Conservation (phyloP, 2,113 vertebrate species). For the Aphyosemion australe region DNA sequence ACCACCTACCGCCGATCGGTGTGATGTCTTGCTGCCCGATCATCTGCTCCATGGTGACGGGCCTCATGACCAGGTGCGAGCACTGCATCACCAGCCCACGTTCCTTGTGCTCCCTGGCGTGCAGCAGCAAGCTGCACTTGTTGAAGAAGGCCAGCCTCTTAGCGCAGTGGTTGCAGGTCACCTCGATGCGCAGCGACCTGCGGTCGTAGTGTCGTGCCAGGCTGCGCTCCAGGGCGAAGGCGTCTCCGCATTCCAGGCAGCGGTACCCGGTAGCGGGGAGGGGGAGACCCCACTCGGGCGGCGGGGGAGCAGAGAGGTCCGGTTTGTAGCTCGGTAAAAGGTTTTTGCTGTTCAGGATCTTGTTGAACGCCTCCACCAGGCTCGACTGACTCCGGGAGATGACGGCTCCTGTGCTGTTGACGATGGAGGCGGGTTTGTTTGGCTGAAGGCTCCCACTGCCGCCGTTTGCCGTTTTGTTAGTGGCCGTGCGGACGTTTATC, state of each 20-base stretch:
- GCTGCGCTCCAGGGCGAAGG: conserved; percentile 94
- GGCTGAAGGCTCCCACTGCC: conserved; percentile 66
- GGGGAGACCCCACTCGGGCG: conserved; percentile 84
- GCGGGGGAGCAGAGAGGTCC: conserved; percentile 85
- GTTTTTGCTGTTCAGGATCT: conserved; percentile 96
- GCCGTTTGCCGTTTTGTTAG: conserved; percentile 82
- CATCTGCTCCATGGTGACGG: conserved; percentile 95
- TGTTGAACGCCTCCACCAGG: conserved; percentile 96
- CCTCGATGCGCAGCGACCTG: conserved; percentile 94
- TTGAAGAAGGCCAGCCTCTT: conserved; percentile 97
- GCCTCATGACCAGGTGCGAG: conserved; percentile 95
- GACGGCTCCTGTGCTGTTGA: conserved; percentile 83
- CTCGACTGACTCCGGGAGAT: conserved; percentile 94
- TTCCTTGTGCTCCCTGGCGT: conserved; percentile 96
- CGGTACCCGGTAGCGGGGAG: conserved; percentile 89
- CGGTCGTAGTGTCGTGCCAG: conserved; percentile 94
- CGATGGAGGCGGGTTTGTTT: conserved; percentile 79
- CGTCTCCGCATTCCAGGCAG: conserved; percentile 94
- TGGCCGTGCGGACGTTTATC: conserved; percentile 65
- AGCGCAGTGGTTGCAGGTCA: conserved; percentile 96
- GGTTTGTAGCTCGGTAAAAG: conserved; percentile 92
- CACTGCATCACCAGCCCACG: conserved; percentile 98
- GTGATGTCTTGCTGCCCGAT: conserved; percentile 93
- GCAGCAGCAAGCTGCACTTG: conserved; percentile 95
- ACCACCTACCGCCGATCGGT: conserved; percentile 75